These are phyloP conservation scores for Myotis planiceps DNA, from an alignment of 2,797 vertebrate species.

Conservation along the genomic window DNA sequence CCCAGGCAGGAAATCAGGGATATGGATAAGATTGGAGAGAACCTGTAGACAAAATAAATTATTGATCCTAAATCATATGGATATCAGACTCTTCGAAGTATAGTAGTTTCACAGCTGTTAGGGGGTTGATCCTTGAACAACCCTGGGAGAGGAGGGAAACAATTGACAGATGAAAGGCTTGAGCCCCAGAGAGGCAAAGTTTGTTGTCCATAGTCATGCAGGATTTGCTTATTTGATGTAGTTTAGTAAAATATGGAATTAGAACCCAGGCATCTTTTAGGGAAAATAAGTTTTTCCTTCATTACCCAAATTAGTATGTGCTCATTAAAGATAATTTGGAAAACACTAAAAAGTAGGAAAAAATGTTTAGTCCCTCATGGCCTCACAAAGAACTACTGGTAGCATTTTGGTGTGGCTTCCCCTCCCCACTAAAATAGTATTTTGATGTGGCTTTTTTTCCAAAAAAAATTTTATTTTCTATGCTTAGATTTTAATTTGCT, in stretches of 20 bases:
- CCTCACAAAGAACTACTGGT: background rate
- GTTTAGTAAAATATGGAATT: background rate
- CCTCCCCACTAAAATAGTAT: background rate
- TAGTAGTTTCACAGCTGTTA: background rate
- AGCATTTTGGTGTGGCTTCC: background rate
- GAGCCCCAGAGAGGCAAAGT: background rate
- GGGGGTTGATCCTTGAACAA: background rate
- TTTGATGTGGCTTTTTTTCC: background rate
- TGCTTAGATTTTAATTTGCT: background rate
- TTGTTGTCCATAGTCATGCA: background rate
- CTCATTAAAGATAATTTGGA: background rate
- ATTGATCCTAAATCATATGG: background rate
- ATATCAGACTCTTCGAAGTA: background rate
- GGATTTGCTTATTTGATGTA: background rate
- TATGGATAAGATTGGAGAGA: background rate
- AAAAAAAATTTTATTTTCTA: background rate
- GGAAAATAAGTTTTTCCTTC: background rate
- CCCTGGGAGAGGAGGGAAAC: background rate
- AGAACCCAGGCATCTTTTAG: slow-evolving; percentile 26
- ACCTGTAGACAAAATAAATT: background rate
- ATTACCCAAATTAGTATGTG: background rate
- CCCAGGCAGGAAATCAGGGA: background rate
- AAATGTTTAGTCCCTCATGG: background rate
- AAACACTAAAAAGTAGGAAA: background rate
- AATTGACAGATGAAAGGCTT: background rate